Conservation (phyloP, 2,113 vertebrate genomes). For the Chrysemys picta region DNA sequence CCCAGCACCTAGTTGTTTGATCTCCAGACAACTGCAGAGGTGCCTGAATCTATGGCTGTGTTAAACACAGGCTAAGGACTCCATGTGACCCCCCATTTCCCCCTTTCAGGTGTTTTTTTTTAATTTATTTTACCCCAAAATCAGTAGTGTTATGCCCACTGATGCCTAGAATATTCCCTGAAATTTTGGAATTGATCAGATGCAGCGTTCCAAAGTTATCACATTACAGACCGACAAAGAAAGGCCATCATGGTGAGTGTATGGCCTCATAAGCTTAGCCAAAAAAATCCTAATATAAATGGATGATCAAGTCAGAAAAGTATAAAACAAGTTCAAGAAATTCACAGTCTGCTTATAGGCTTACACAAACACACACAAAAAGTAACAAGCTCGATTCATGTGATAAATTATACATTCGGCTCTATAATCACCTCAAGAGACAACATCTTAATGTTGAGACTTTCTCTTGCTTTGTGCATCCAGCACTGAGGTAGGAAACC, state of each 20-base stretch:
- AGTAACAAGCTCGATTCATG: background rate
- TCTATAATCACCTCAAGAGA: constrained; percentile 2
- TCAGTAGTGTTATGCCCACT: background rate
- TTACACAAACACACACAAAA: background rate
- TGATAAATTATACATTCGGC: background rate
- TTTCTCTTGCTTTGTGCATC: constrained; percentile 40
- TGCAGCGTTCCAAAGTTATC: background rate
- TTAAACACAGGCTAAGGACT: background rate
- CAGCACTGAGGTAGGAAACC: constrained; percentile 40
- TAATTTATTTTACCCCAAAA: background rate
- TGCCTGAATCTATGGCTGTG: background rate
- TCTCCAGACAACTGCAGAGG: background rate
- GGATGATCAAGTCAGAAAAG: background rate
- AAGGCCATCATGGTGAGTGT: background rate
- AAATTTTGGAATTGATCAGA: background rate
- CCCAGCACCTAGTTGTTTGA: background rate
- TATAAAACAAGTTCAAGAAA: background rate
- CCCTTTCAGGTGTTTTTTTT: background rate
- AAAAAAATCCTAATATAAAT: background rate
- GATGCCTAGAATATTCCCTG: background rate
- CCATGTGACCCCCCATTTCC: background rate
- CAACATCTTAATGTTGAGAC: background rate
- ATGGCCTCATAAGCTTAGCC: background rate
- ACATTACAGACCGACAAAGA: background rate
- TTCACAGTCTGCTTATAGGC: background rate